These are phyloP conservation scores for Globodera rostochiensis DNA, from an alignment of 1,140 invertebrate species.

Conservation along the genomic window DNA sequence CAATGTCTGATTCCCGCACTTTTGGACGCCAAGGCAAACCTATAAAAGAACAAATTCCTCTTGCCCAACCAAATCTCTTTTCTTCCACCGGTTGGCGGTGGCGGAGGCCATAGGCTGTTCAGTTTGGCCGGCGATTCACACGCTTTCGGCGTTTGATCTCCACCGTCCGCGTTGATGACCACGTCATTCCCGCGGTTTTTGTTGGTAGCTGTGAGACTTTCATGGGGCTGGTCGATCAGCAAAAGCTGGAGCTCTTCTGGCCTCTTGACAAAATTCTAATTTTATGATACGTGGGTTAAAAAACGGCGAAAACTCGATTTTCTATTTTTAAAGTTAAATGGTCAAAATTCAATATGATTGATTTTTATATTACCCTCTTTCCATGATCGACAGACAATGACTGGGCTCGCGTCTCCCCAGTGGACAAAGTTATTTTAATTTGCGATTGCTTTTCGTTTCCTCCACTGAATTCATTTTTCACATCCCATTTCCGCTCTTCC, in stretches of 20 bases:
- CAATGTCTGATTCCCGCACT: slow-evolving; percentile 52
- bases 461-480: neutral
- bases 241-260: neutral
- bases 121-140: slow-evolving; percentile 29
- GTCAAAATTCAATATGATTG: neutral
- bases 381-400: neutral
- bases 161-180: slow-evolving; percentile 24
- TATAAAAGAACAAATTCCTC: slow-evolving; percentile 4
- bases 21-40: slow-evolving; percentile 59
- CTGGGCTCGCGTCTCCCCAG: neutral
- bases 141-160: slow-evolving; percentile 61
- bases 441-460: slow-evolving; percentile 2
- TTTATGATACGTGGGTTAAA: no score
- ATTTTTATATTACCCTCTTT: neutral
- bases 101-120: slow-evolving; percentile 19
- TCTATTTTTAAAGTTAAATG: neutral
- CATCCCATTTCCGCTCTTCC: slow-evolving; percentile 9
- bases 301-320: neutral
- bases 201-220: neutral
- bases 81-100: slow-evolving; percentile 4
- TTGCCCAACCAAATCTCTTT: neutral
- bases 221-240: neutral
- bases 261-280: no score
- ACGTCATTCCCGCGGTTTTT: neutral
- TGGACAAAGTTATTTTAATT: neutral